A percentile compares a stretch with the other conserved stretches of the same genome.
Conservation (phyloP, 2,888 invertebrate genomes). For the Mesochorus sp. region DNA sequence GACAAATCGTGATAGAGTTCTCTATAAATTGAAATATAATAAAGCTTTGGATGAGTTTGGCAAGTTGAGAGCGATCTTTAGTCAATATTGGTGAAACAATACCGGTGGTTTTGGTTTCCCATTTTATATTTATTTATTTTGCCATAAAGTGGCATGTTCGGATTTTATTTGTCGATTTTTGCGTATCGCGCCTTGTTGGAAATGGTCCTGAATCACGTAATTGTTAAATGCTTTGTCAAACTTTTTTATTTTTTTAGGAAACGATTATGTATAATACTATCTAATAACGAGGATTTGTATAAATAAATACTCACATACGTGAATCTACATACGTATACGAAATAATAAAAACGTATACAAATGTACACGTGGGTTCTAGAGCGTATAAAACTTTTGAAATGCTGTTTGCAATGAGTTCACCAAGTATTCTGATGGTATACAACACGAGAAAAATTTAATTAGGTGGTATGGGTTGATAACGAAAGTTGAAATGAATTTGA, state of each 20-base stretch:
- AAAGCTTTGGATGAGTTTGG: no score
- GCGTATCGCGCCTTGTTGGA: slow-evolving; percentile 12
- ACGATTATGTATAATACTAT: slow-evolving; percentile 37
- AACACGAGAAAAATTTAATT: background rate
- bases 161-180: slow-evolving; percentile 25
- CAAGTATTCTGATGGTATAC: background rate
- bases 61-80: background rate
- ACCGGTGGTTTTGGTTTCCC: background rate
- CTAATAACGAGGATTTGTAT: slow-evolving; percentile 10
- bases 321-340: background rate
- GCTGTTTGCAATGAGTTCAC: slow-evolving; percentile 1
- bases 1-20: no score
- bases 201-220: slow-evolving; percentile 51
- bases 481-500: background rate
- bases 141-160: slow-evolving; percentile 29
- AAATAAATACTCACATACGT: background rate
- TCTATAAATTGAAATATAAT: no score
- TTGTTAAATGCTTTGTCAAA: slow-evolving; percentile 44
- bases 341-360: no score
- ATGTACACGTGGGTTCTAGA: no score
- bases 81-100: no score
- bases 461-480: background rate
- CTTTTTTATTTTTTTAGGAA: slow-evolving; percentile 42
- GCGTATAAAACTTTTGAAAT: slow-evolving; percentile 3
- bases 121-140: background rate